Evolutionary conservation across 2,797 vertebrate species (phyloP).

Genomic region (Scleropages formosus): DNA sequence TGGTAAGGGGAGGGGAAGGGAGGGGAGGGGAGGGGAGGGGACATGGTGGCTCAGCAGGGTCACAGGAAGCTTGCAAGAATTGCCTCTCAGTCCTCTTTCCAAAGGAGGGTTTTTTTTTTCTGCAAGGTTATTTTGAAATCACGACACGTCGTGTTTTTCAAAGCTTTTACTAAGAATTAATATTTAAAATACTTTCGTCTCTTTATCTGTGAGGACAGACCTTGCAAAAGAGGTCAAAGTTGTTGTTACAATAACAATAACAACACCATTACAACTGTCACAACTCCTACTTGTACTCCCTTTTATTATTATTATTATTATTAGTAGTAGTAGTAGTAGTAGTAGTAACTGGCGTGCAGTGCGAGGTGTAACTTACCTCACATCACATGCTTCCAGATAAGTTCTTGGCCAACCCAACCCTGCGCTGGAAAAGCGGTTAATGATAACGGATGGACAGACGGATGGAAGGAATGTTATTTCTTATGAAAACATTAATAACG

Average conservation of each 20-base stretch:
- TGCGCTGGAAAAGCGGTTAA: too few species aligned
- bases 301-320: background rate
- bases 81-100: slow-evolving; percentile 24
- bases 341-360: too few species aligned
- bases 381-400: too few species aligned
- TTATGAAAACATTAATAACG: background rate
- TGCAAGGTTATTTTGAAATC: background rate
- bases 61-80: slow-evolving; percentile 57
- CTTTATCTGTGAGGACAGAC: background rate
- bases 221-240: slow-evolving; percentile 24
- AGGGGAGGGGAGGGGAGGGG: too few species aligned
- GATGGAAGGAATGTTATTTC: background rate
- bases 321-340: too few species aligned
- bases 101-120: too few species aligned
- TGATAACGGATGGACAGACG: background rate
- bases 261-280: background rate
- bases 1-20: too few species aligned
- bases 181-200: background rate
- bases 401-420: too few species aligned
- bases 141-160: too few species aligned
- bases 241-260: slow-evolving; percentile 9
- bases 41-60: slow-evolving; percentile 31
- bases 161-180: too few species aligned
- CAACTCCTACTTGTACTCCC: too few species aligned
- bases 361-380: too few species aligned